These are phyloP conservation scores for Poeciliopsis turneri DNA, from an alignment of 2,797 vertebrate species.

Conservation along the genomic window DNA sequence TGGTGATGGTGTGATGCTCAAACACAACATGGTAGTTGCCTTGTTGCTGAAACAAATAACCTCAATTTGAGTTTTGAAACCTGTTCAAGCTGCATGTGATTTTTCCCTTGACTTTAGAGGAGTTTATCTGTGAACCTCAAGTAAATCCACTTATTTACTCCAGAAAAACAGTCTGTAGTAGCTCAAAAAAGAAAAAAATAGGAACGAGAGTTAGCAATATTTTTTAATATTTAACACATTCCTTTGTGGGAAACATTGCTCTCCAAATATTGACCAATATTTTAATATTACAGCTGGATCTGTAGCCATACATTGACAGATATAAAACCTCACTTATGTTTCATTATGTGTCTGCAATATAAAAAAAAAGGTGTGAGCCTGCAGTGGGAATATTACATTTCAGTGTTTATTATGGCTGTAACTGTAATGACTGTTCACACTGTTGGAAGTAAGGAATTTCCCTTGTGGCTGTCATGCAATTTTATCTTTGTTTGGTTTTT, in stretches of 20 bases:
- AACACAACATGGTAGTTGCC: too few species aligned
- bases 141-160: constrained; percentile 7
- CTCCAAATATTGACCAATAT: constrained; percentile 50
- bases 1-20: too few species aligned
- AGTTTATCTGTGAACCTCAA: constrained; percentile 25
- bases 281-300: constrained; percentile 54
- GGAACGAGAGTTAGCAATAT: constrained; percentile 16
- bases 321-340: constrained; percentile 22
- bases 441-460: constrained; percentile 75
- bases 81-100: not conserved
- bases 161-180: constrained; percentile 11
- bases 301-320: constrained; percentile 42
- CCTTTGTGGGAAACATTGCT: constrained; percentile 33
- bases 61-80: not conserved
- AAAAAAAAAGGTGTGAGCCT: constrained; percentile 11
- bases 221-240: constrained; percentile 36
- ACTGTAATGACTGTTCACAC: constrained; percentile 71
- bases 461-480: constrained; percentile 68
- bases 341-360: constrained; percentile 15
- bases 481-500: constrained; percentile 38
- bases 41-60: too few species aligned
- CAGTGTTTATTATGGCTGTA: constrained; percentile 72
- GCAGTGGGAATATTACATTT: constrained; percentile 68
- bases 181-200: constrained; percentile 47
- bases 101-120: not conserved